phyloP scores from a whole-genome alignment of 2,113 vertebrate species.

The Pao palembangensis region DNA sequence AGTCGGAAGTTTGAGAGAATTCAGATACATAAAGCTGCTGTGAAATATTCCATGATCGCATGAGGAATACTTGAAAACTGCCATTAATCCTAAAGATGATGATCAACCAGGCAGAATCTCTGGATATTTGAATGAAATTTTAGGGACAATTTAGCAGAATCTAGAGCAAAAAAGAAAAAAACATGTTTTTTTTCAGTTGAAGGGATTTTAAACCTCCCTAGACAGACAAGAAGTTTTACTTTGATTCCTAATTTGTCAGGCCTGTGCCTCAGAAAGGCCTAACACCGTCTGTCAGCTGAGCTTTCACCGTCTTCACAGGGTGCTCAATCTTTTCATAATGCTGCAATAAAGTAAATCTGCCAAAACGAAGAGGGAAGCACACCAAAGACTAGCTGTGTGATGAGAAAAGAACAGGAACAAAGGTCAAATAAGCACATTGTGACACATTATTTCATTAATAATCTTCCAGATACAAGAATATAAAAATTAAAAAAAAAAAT shows the following conservation, averaged over 20 bases:
- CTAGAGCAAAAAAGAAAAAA: too few species aligned
- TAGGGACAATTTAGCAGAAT: too few species aligned
- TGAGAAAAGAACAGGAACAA: slow-evolving; percentile 3
- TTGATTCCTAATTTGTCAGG: slow-evolving; percentile 15
- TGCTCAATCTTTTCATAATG: slow-evolving; percentile 10
- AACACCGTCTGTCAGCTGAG: slow-evolving; percentile 24
- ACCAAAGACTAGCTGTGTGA: slow-evolving; percentile 22
- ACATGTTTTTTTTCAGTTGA: slow-evolving; percentile 1
- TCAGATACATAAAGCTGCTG: too few species aligned
- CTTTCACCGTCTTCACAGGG: slow-evolving; percentile 17
- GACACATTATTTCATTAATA: slow-evolving; percentile 48
- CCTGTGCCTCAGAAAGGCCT: slow-evolving; percentile 20
- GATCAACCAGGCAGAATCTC: too few species aligned
- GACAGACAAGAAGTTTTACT: background rate
- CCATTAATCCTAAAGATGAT: too few species aligned
- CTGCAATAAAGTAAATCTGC: slow-evolving; percentile 23
- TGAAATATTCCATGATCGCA: too few species aligned
- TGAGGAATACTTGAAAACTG: too few species aligned
- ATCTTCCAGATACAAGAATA: slow-evolving; percentile 28
- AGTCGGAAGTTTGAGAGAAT: too few species aligned
- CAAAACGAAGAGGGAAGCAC: slow-evolving; percentile 22
- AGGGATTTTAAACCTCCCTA: background rate
- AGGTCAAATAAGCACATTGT: slow-evolving; percentile 38
- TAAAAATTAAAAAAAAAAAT: slow-evolving; percentile 3
- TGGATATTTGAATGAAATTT: too few species aligned